Evolutionary conservation across 2,888 invertebrate genomes (phyloP).

Genomic region (Andrena hattorfiana): DNA sequence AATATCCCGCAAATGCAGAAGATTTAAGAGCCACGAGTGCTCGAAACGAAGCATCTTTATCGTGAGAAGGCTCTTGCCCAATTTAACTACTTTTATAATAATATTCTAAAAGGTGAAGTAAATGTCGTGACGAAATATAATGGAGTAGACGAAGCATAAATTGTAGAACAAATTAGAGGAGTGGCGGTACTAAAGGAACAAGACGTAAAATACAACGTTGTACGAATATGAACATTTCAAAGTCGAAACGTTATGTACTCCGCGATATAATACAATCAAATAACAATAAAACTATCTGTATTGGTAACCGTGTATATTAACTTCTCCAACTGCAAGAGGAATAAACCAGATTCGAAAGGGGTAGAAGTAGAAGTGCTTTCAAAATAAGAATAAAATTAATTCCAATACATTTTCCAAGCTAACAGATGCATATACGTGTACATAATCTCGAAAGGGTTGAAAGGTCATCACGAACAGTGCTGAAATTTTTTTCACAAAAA

Average conservation of each 20-base stretch:
- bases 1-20: constrained; percentile 50
- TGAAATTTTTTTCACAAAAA: constrained; percentile 24
- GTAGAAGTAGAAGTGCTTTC: too few relatives aligned
- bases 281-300: too few relatives aligned
- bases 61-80: constrained; percentile 52
- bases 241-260: not conserved
- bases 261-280: not conserved
- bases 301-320: too few relatives aligned
- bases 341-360: too few relatives aligned
- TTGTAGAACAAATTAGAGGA: not conserved
- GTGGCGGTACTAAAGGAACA: not conserved
- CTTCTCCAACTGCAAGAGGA: too few relatives aligned
- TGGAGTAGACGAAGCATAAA: constrained; percentile 8
- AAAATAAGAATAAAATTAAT: constrained; percentile 9
- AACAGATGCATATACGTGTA: not conserved
- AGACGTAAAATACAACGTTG: not conserved
- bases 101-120: constrained; percentile 61
- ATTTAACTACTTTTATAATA: constrained; percentile 53
- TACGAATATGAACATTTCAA: not conserved
- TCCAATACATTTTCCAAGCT: constrained; percentile 11
- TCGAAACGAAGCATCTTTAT: constrained; percentile 55
- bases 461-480: not conserved
- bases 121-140: constrained; percentile 55
- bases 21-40: constrained; percentile 63
- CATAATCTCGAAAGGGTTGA: not conserved